Base-by-base conservation (phyloP, 1,140 invertebrate species). In the Drosophila kurseongensis region DNA sequence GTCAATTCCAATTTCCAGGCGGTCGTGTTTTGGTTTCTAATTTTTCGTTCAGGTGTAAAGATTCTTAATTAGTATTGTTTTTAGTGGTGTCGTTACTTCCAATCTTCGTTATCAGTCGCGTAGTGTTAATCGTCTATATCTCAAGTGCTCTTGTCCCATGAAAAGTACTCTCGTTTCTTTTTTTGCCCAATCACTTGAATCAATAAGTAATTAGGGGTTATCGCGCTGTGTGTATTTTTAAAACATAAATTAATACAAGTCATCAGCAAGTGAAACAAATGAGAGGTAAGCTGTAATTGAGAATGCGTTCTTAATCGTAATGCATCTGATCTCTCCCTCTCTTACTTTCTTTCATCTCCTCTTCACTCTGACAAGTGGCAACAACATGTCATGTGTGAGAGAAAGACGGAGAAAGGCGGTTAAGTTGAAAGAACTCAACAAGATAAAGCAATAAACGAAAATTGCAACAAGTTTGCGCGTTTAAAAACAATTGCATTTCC, bases 361-460 rank as follows among this genome's bases (percentile, higher is more conserved):
- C 42, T 40, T 41, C 23, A 18, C 16, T 45, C 36, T 29, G 27
- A 35, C 41, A 66, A 65, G 27, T 66, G 60, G 27, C 55, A 60
- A 42, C 23, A 16, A 66, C 44, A 66, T 67, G 62, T 32, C 66
- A 45, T 18, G 9, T 16, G 36, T 48, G 50, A 18, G 27, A 12
- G 36, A 5, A 13, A 10, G 18, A 29, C 10, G 3, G 12, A 32
- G 48, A 44, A 29, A 35, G 10, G 41, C 29, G 18, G 45, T 40
- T 16, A 40, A 50, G 60, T 54, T 45, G 72, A 51, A 62, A 50
- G 72, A 63, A 57, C 57, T 41, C 32, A 56, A 76, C 78, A 83
- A 61, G 83, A 88, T 89, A 88, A 88, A 89, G 83, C 84, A 83
- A 89, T 88, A 83, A 89, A 86, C 58, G 76, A 79, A 88, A 89